Conservation (phyloP, 2,888 invertebrate genomes). For the Tethea ocularis region DNA sequence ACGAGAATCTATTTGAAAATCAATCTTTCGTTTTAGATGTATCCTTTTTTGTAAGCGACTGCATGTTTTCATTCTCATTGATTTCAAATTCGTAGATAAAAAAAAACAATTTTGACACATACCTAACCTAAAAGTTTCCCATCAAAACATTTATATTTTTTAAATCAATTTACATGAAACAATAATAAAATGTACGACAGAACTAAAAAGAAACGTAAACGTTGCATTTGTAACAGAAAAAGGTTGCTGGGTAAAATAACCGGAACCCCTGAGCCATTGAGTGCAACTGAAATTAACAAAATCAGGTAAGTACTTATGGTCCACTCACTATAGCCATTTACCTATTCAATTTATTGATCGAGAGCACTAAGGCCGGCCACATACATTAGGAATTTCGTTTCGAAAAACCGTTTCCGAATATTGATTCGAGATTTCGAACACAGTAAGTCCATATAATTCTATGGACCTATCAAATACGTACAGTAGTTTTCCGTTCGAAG, state of each 20-base stretch:
- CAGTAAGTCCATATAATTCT: too few species aligned
- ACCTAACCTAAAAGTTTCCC: neutral
- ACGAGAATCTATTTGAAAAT: too few species aligned
- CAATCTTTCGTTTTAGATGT: too few species aligned
- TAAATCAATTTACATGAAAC: neutral
- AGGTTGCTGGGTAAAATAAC: slow-evolving; percentile 56
- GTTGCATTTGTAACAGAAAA: slow-evolving; percentile 61
- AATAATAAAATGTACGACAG: slow-evolving; percentile 11
- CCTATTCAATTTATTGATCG: too few species aligned
- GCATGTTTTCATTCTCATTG: neutral
- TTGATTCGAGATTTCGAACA: too few species aligned
- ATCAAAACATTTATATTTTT: neutral
- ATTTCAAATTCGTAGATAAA: neutral
- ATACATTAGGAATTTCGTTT: too few species aligned
- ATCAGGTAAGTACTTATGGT: slow-evolving; percentile 25
- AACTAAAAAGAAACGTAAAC: slow-evolving; percentile 29
- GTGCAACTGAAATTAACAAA: slow-evolving; percentile 51
- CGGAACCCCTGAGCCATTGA: slow-evolving; percentile 38
- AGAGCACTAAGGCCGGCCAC: too few species aligned
- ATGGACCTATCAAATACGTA: too few species aligned
- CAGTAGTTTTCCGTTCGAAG: too few species aligned
- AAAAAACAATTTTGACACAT: neutral
- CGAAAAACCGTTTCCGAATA: too few species aligned
- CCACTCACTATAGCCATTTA: too few species aligned
- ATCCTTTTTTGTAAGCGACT: too few species aligned